Evolutionary conservation across 2,888 invertebrate genomes (phyloP), one percentile per base, ranked within the genome.

Genomic region (Torymus auratus): DNA sequence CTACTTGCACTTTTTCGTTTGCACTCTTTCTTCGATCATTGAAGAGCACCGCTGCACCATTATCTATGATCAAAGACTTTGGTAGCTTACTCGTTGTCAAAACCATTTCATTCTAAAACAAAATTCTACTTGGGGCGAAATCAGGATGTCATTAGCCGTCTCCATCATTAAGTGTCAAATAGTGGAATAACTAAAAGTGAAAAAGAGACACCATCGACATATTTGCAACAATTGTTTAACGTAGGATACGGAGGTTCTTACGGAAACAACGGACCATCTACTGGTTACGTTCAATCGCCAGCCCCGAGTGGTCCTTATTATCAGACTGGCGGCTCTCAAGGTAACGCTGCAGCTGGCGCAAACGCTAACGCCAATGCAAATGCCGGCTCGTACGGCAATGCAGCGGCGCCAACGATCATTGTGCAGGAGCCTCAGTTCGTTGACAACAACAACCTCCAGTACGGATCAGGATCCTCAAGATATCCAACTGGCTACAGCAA

Each of bases 261-360:
- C 52, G 56, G 58, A 15, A 62, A 41, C 41, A 41, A 62, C n/a
- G 78, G 67, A 23, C 71, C 70, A 28, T 20, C 70, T 2, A 17
- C 78, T 14, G 23, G 12, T 65, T 60, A 28, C 53, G 2, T 64
- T 56, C n/a, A 41, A 28, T 41, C 58, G 11, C 71, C 64, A 0
- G 53, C 58, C 0, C 15, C 56, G 1, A 28, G 64, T 10, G 50
- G 55, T 41, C 62, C 70, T 10, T 17, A 53, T 15, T 23, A 65
- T 17, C 11, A 64, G 13, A 11, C 13, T 7, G 65, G 58, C 52
- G 58, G 53, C 53, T 56, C 77, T n/a, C 60, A 67, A 50, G 70
- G 70, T 65, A 82, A 81, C 55, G 82, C 82, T 61, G 68, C 79
- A 62, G 69, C 84, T 61, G 79, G 80, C 41, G 73, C 74, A 12